Evolutionary conservation across 2,888 invertebrate species (phyloP), one percentile per base, ranked within the genome.

Genomic region (Campoplex capitator): DNA sequence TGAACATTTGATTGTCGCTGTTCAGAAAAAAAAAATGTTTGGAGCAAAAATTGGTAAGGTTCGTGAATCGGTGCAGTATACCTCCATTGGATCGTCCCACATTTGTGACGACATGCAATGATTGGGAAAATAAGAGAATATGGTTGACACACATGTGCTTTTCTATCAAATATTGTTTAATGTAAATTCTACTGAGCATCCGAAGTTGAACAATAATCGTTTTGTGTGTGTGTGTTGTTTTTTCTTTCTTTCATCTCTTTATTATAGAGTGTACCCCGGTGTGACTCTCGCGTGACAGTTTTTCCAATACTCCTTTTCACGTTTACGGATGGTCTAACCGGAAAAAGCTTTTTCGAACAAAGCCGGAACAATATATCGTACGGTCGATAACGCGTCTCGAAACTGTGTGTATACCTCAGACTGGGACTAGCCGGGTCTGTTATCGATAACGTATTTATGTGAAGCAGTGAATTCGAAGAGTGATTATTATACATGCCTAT

Each of bases 291-390:
- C 48, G 38, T 80, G 86, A 81, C 86, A 80, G 86, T 86, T 86
- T 86, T 81, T 28, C 83, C 86, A 68, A 86, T 86, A 83, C 58
- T 18, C 48, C 56, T 67, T 86, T 71, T 45, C 71, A 65, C 51
- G 51, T 75, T 79, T 70, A 23, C 68, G 42, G 54, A 32, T 56
- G 78, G 56, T 70, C 70, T 79, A 56, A 42, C 70, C 83, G 76
- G 23, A 35, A 23, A 70, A 56, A 58, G 68, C 77, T 81, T 81
- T 85, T 77, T 68, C 77, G 70, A 83, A 77, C 80, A 68, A 77
- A 74, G 48, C 76, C 45, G 45, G 70, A 81, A 75, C 73, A 86
- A 71, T 70, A 71, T 70, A 73, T 76, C 73, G 71, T 32, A 51
- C 62, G 38, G 8, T 58, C 18, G 68, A 56, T 42, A 48, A 68